A percentile compares a stretch with the other conserved stretches of the same genome.
These are phyloP conservation scores for Mesorhabditis spiculigera DNA, from an alignment of 2,888 invertebrate genomes.

Conservation along the genomic window DNA sequence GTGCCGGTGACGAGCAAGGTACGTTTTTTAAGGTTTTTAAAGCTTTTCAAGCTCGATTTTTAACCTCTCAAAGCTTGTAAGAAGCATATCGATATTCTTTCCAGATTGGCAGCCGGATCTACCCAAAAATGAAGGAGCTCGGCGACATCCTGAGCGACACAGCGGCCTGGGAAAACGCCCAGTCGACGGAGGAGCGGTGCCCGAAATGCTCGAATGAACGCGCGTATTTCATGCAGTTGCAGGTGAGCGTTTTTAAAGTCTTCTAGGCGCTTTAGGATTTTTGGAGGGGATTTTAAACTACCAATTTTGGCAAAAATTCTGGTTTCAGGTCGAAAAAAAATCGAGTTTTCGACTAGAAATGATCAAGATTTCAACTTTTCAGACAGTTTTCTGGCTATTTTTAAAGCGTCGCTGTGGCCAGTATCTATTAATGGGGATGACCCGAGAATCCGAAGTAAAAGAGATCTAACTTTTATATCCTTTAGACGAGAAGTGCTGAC, in stretches of 20 bases:
- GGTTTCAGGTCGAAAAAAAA: too few species aligned
- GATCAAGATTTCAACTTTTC: too few species aligned
- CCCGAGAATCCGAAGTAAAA: too few species aligned
- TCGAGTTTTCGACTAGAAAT: too few species aligned
- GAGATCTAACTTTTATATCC: background rate
- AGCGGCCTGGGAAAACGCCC: conserved; percentile 95
- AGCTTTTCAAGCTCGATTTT: background rate
- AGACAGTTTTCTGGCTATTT: too few species aligned
- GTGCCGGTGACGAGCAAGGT: conserved; percentile 43
- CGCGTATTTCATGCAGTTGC: conserved; percentile 96
- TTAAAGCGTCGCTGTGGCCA: too few species aligned
- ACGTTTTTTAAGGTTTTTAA: conserved; percentile 12
- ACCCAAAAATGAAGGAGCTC: conserved; percentile 86
- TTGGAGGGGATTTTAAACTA: too few species aligned
- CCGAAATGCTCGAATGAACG: conserved; percentile 81
- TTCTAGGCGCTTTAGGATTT: background rate
- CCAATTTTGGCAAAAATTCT: too few species aligned
- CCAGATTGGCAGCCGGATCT: conserved; percentile 69
- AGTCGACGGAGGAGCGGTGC: conserved; percentile 88
- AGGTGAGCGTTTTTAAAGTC: conserved; percentile 59
- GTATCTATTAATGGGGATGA: too few species aligned
- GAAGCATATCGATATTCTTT: conserved; percentile 13
- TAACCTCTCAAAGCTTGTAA: background rate
- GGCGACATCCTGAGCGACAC: conserved; percentile 93
- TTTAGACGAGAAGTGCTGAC: conserved; percentile 86